These are phyloP conservation scores for Chauna torquata DNA, from an alignment of 2,113 vertebrate genomes.

Conservation along the genomic window DNA sequence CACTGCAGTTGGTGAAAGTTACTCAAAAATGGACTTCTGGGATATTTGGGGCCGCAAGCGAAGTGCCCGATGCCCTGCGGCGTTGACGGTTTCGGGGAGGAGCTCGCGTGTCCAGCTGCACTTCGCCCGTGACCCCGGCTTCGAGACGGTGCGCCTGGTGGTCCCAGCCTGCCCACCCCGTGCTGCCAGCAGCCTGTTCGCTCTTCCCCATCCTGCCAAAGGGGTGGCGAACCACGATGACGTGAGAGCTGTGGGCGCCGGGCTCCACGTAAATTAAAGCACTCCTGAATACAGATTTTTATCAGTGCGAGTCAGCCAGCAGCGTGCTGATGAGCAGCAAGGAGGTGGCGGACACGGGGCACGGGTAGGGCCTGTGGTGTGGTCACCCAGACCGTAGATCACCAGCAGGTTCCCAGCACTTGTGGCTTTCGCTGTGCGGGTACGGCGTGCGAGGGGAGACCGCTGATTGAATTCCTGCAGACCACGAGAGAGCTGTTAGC, in stretches of 20 bases:
- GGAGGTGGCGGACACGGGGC: neutral
- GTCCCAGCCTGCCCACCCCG: neutral
- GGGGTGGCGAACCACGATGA: neutral
- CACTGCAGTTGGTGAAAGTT: neutral
- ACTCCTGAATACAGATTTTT: neutral
- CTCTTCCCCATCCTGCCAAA: neutral
- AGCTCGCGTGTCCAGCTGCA: neutral
- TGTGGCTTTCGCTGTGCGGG: neutral
- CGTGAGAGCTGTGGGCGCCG: neutral
- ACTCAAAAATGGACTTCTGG: neutral
- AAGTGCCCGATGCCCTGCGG: neutral
- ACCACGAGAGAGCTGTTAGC: conserved; percentile 36
- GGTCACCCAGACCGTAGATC: neutral
- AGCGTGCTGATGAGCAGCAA: neutral
- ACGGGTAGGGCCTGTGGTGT: neutral
- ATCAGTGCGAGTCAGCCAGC: neutral
- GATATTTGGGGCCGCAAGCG: neutral
- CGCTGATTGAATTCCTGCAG: conserved; percentile 15
- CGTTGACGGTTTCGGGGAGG: accelerated
- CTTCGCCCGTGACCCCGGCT: neutral
- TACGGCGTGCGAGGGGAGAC: neutral
- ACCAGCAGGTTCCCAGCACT: neutral
- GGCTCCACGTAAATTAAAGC: neutral
- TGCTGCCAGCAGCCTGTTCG: neutral
- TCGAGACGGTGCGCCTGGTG: neutral